Conservation (phyloP, 2,888 invertebrate genomes). For the Lapara coniferarum region DNA sequence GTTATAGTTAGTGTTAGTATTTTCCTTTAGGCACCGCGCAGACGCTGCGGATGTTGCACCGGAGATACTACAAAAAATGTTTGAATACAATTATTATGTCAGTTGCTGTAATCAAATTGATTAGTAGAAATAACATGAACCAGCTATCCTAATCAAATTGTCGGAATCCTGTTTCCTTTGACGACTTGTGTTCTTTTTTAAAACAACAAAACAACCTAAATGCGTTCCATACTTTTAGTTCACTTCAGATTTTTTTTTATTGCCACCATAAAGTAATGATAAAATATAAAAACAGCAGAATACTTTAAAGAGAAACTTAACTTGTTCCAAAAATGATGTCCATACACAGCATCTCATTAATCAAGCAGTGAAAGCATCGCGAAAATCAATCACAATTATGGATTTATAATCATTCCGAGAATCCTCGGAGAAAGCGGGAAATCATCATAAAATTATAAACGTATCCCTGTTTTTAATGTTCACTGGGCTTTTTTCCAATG, state of each 20-base stretch:
- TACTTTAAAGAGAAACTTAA: slow-evolving; percentile 24
- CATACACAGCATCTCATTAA: slow-evolving; percentile 2
- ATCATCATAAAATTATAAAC: neutral
- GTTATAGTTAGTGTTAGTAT: too few species aligned
- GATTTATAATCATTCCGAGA: neutral
- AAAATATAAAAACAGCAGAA: neutral
- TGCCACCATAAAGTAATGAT: neutral
- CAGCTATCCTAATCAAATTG: too few species aligned
- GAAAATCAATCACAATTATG: slow-evolving; percentile 16
- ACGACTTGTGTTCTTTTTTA: too few species aligned
- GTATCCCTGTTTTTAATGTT: too few species aligned
- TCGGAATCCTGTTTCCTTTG: too few species aligned
- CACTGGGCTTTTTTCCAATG: too few species aligned
- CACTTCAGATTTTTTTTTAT: neutral
- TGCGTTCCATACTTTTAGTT: too few species aligned
- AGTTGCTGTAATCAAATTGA: neutral
- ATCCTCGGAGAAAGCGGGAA: neutral
- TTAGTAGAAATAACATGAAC: too few species aligned
- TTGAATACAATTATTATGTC: neutral
- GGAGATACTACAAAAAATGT: too few species aligned
- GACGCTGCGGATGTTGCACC: too few species aligned
- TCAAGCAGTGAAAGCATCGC: slow-evolving; percentile 23
- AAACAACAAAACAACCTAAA: too few species aligned
- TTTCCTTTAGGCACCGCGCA: too few species aligned
- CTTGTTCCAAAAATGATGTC: slow-evolving; percentile 9